Base-by-base conservation (phyloP, 2,113 vertebrate genomes). In the Formicarius rufipectus region DNA sequence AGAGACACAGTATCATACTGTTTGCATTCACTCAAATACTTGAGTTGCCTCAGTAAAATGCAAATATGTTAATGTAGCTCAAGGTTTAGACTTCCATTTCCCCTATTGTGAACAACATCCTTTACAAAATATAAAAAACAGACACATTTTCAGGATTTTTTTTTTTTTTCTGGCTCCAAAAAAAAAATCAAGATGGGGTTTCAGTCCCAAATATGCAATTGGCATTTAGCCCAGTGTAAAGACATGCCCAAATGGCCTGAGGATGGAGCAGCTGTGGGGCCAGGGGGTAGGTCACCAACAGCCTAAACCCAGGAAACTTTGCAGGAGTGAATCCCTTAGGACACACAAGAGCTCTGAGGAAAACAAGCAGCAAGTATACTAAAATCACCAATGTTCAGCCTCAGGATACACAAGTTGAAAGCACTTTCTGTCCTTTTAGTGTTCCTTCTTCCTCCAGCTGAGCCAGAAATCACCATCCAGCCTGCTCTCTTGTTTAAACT, bases 191-290 rank as follows among this genome's bases (percentile, higher is more conserved):
- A 88, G 64, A 90, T 56, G 92, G 42, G 22, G 28, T 83, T 94
- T 92, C 76, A 84, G n/a, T 74, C 64, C 60, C 67, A 96, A 90
- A 80, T 75, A 94, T 75, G 73, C 73, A 96, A 44, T 14, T 96
- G 90, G 93, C 88, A 93, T 96, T 86, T 90, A 55, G 75, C 87
- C 68, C 6, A 1, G 55, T 71, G 60, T 78, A 90, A 90, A 88
- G 73, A 89, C 79, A 74, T 94, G 87, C 83, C 88, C 90, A 92
- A 88, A 93, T 17, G 0, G 27, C 79, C 76, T 44, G 53, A 72
- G 83, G 85, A 90, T 7, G 31, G 56, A 95, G 52, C 89, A 95
- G 87, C 91, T 96, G 93, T 73, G 74, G 40, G 91, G 76, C 88
- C 90, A 88, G 67, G 37, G 63, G 42, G 19, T 75, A 93, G 68